Conservation (phyloP, 2,113 vertebrate species). For the Dasypus novemcinctus region DNA sequence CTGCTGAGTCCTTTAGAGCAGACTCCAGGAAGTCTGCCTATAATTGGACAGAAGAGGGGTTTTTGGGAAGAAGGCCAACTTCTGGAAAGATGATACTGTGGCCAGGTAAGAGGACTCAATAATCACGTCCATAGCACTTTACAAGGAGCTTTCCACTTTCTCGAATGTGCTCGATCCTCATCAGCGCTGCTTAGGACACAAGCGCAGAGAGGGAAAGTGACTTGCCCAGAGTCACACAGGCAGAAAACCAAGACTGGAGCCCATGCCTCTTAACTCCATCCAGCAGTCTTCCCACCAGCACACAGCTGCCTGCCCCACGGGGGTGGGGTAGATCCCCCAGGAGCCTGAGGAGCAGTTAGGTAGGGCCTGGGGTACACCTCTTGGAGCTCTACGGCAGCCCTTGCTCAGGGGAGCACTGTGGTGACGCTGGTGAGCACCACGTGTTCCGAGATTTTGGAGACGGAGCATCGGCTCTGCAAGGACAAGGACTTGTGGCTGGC, state of each 20-base stretch:
- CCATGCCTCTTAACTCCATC: background rate
- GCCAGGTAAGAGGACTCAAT: background rate
- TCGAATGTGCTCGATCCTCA: background rate
- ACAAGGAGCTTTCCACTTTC: constrained; percentile 12
- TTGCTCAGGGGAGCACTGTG: constrained; percentile 61
- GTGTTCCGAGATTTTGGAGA: constrained; percentile 70
- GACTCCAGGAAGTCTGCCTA: background rate
- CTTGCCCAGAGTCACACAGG: constrained; percentile 32
- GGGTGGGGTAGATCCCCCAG: background rate
- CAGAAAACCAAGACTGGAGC: background rate
- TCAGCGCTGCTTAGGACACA: background rate
- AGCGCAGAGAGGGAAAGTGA: background rate
- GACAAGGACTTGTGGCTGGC: constrained; percentile 72
- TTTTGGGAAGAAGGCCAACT: constrained; percentile 36
- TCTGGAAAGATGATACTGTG: background rate
- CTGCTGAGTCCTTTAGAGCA: background rate
- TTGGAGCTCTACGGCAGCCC: background rate
- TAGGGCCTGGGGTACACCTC: too few species aligned
- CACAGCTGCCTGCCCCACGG: background rate
- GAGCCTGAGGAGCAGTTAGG: background rate
- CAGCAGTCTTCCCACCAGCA: background rate
- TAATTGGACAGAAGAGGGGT: background rate
- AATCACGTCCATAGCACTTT: background rate
- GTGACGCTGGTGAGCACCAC: constrained; percentile 69
- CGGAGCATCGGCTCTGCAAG: constrained; percentile 57